Conservation (phyloP, 2,797 vertebrate species). For the Coracias cyanogaster region DNA sequence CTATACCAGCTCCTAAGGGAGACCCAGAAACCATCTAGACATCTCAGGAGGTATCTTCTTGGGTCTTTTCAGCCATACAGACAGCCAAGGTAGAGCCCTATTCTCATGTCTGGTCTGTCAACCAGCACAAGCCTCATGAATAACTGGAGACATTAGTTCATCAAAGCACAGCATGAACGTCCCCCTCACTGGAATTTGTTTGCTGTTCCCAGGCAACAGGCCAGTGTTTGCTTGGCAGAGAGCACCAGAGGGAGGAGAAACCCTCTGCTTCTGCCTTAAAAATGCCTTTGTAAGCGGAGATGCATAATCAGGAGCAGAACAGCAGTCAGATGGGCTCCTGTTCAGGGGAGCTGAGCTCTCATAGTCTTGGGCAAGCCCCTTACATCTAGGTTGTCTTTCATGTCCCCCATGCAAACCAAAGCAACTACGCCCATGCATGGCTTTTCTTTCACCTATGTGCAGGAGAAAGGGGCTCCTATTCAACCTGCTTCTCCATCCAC, state of each 20-base stretch:
- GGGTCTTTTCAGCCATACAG: background rate
- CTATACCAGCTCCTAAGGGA: background rate
- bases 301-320: background rate
- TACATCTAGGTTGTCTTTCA: background rate
- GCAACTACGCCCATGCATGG: accelerated
- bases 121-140: background rate
- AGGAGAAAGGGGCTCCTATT: background rate
- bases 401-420: background rate
- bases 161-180: background rate
- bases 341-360: background rate
- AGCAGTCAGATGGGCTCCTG: background rate
- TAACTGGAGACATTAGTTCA: background rate
- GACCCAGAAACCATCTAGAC: background rate
- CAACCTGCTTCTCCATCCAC: accelerated
- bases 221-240: background rate
- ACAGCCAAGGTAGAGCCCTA: background rate
- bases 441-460: accelerated
- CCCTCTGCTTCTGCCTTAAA: background rate
- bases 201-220: slow-evolving; percentile 28
- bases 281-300: accelerated
- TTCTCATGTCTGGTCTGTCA: accelerated
- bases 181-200: background rate
- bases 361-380: background rate
- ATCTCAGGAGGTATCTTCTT: accelerated
- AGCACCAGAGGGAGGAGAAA: background rate